Evolutionary conservation across 2,113 vertebrate genomes (phyloP), one percentile per base, ranked within the genome.

Genomic region (Choloepus hoffmanni): DNA sequence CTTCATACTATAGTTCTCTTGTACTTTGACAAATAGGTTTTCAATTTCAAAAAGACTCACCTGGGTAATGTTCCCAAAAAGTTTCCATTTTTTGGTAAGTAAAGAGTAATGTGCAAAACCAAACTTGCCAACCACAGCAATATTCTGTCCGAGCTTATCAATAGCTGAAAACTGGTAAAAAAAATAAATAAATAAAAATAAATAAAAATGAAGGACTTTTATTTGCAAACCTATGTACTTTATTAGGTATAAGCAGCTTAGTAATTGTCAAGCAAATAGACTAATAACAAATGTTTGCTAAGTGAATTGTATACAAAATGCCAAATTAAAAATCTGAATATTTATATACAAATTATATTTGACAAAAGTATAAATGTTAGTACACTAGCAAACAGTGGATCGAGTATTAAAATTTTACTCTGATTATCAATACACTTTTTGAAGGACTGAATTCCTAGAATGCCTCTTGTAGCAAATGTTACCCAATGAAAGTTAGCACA

Each of bases 11-110:
- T 40, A 95, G 10, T 67, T 84, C 50, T 92, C 62, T 62, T 85
- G 81, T 40, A 96, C 26, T 90, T 63, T 83, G 30, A 86, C 6
- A 92, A 90, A 88, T 21, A 72, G n/a, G 13, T 60, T 93, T 82
- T 92, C 88, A 90, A 78, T 84, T 82, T 95, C 26, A 19, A 58
- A 72, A 92, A 26, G 18, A 98, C 98, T 98, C 91, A 99, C 99
- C 99, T 99, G 99, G 96, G 99, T 99, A 97, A 99, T 99, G 94
- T 99, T 99, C 95, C 99, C 99, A 98, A 99, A 99, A 89, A 99
- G 98, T 95, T 99, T 99, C 99, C 99, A 99, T 98, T 99, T 99
- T 98, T 99, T 99, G 97, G 99, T 99, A 96, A 99, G 99, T 97
- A 99, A 98, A 87, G 99, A 99, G 98, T 99, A 99, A 98, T 99